Conservation (phyloP, 1,140 invertebrate genomes). For the Grapholita molesta region DNA sequence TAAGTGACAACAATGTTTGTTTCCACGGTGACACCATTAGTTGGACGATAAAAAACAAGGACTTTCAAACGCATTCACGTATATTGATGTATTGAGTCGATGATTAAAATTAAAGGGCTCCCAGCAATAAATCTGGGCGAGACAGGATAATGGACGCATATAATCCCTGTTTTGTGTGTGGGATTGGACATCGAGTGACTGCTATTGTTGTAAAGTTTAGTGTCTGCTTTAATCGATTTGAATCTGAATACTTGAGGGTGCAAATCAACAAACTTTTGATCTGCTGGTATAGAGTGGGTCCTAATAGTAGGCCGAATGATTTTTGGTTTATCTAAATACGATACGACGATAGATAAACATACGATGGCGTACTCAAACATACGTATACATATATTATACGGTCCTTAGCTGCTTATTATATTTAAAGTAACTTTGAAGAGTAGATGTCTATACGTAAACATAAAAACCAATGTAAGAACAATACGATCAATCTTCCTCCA, state of each 20-base stretch:
- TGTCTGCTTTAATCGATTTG: neutral
- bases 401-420: too few species aligned
- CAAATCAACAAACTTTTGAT: neutral
- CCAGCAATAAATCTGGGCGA: slow-evolving; percentile 3
- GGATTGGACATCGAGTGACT: neutral
- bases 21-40: neutral
- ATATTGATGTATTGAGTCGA: slow-evolving; percentile 3
- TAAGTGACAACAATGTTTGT: neutral
- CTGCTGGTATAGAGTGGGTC: neutral
- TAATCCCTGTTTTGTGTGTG: slow-evolving; percentile 6
- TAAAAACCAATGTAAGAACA: neutral
- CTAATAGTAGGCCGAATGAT: neutral
- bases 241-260: neutral
- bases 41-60: neutral
- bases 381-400: neutral
- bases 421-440: too few species aligned
- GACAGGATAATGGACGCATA: slow-evolving; percentile 8
- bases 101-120: slow-evolving; percentile 3
- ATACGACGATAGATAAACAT: too few species aligned
- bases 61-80: slow-evolving; percentile 6
- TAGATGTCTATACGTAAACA: too few species aligned
- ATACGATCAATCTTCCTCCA: slow-evolving; percentile 19
- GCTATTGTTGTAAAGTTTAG: neutral
- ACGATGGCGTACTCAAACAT: too few species aligned
- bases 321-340: neutral